Evolutionary conservation across 1,140 invertebrate genomes (phyloP).

Genomic region (Drosophila leontia): DNA sequence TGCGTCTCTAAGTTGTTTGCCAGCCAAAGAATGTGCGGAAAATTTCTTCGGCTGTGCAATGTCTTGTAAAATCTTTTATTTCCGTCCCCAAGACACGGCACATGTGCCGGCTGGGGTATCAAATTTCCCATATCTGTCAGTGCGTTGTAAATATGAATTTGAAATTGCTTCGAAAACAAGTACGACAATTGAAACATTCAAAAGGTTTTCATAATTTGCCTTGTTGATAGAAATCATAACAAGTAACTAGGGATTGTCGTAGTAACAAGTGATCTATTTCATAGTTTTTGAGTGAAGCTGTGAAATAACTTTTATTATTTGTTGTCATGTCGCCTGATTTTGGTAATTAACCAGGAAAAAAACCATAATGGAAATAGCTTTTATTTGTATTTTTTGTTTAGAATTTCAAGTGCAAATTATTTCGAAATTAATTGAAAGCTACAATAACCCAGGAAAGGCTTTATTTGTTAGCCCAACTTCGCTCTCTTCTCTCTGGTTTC

Average conservation of each 20-base stretch:
- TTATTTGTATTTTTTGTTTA: not conserved
- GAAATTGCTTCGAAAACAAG: conserved; percentile 31
- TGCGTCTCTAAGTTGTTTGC: conserved; percentile 64
- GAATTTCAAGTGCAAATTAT: conserved; percentile 29
- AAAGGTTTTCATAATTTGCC: not conserved
- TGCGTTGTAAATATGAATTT: conserved; percentile 65
- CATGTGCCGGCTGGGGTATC: conserved; percentile 43
- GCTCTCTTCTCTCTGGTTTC: not conserved
- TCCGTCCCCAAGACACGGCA: conserved; percentile 50
- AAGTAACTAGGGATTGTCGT: no score
- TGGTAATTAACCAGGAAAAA: not conserved
- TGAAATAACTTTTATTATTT: not conserved
- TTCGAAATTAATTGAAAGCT: conserved; percentile 72
- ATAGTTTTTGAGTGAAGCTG: not conserved
- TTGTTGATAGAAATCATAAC: not conserved
- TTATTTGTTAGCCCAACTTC: conserved; percentile 9
- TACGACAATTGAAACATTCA: not conserved
- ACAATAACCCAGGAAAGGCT: conserved; percentile 41
- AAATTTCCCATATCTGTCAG: conserved; percentile 40
- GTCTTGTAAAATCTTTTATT: conserved; percentile 78
- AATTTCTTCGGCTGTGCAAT: conserved; percentile 53
- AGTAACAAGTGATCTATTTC: not conserved
- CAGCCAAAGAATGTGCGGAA: conserved; percentile 26
- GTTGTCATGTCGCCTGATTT: not conserved
- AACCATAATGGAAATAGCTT: not conserved